Evolutionary conservation across 2,888 invertebrate genomes (phyloP).

Genomic region (Drosophila neutralis): DNA sequence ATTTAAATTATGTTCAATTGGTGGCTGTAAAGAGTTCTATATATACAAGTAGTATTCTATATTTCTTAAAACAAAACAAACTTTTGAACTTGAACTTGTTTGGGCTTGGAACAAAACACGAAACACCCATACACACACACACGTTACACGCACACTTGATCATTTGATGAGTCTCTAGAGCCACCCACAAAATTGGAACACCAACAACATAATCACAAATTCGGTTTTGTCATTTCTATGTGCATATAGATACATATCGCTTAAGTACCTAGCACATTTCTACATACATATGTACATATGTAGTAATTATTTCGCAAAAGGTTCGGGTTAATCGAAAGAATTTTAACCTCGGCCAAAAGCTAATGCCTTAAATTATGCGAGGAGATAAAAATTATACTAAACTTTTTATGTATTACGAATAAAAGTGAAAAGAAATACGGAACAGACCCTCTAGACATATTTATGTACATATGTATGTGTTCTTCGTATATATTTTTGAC

Average conservation of each 20-base stretch:
- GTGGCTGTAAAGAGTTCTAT: constrained; percentile 24
- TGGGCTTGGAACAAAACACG: constrained; percentile 24
- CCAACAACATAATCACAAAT: constrained; percentile 1
- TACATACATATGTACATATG: background rate
- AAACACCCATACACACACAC: constrained; percentile 13
- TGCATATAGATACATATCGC: constrained; percentile 1
- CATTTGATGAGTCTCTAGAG: constrained; percentile 21
- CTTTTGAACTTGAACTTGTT: constrained; percentile 29
- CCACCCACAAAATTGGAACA: background rate
- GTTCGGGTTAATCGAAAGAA: constrained; percentile 1
- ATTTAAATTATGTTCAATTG: constrained; percentile 29
- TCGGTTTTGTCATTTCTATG: background rate
- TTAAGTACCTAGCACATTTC: background rate
- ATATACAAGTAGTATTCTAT: constrained; percentile 14
- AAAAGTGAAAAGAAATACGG: constrained; percentile 13
- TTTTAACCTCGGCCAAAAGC: background rate
- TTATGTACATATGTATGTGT: constrained; percentile 10
- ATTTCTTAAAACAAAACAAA: constrained; percentile 7
- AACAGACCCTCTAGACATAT: constrained; percentile 1
- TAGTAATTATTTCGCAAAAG: background rate
- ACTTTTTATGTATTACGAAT: background rate
- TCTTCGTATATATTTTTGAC: constrained; percentile 7
- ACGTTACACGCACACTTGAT: constrained; percentile 2
- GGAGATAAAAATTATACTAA: background rate
- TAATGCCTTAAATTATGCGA: background rate